A percentile compares a stretch with the other conserved stretches of the same genome.
phyloP scores from a whole-genome alignment of 2,888 invertebrate species.

The Andrena flavipes region DNA sequence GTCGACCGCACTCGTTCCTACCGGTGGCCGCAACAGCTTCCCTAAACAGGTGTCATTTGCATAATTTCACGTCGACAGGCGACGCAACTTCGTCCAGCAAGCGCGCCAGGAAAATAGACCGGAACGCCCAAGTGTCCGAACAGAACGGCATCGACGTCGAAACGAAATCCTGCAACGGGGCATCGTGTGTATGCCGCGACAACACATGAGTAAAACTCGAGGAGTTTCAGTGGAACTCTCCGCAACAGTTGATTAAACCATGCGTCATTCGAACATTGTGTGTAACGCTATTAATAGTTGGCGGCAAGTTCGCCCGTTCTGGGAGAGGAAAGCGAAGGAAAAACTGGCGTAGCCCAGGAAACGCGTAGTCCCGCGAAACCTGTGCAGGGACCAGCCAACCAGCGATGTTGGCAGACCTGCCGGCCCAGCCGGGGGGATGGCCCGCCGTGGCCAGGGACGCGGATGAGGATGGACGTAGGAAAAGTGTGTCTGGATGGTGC shows the following conservation, averaged over 20 bases:
- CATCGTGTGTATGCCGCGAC: not conserved
- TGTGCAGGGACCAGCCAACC: not conserved
- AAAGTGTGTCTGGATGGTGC: conserved; percentile 41
- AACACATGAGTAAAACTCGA: not conserved
- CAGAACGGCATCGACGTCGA: not conserved
- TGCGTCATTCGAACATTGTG: not conserved
- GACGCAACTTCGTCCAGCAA: not conserved
- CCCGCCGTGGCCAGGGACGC: conserved; percentile 29
- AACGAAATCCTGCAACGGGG: conserved; percentile 11
- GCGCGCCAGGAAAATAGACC: not conserved
- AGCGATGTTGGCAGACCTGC: not conserved
- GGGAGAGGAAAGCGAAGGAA: conserved; percentile 3
- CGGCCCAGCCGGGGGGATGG: conserved; percentile 17
- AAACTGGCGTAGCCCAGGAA: conserved; percentile 10
- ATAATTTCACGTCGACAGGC: not conserved
- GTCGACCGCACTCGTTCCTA: not conserved
- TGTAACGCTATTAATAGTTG: conserved; percentile 36
- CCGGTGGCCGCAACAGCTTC: not conserved
- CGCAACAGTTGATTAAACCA: conserved; percentile 22
- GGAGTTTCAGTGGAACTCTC: not conserved
- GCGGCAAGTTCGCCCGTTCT: not conserved
- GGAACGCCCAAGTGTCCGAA: not conserved
- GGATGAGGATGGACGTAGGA: conserved; percentile 24
- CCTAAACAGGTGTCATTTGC: conserved; percentile 9
- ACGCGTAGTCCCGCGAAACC: not conserved